Percentiles rank a stretch among this genome's conserved stretches.
Evolutionary conservation across 2,888 invertebrate genomes (phyloP).

Genomic region (Drosophila fulvimacula): DNA sequence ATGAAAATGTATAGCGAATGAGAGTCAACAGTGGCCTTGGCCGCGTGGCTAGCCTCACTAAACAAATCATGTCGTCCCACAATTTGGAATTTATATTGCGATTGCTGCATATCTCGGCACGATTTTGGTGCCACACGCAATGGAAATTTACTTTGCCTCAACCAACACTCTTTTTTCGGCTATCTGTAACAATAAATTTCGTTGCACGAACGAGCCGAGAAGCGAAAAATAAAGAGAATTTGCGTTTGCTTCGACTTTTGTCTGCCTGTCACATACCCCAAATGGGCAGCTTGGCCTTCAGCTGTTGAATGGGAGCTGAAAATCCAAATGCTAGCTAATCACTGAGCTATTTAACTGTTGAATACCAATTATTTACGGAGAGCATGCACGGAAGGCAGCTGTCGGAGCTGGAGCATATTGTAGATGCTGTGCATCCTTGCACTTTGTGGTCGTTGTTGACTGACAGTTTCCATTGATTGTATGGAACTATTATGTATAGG

Average conservation of each 20-base stretch:
- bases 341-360: slow-evolving; percentile 16
- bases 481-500: too few species aligned
- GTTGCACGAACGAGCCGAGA: slow-evolving; percentile 20
- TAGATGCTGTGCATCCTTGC: background rate
- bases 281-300: background rate
- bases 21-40: background rate
- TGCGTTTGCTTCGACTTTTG: slow-evolving; percentile 11
- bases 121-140: slow-evolving; percentile 39
- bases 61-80: slow-evolving; percentile 26
- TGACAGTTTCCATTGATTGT: too few species aligned
- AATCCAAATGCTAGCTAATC: background rate
- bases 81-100: slow-evolving; percentile 41
- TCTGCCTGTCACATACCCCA: background rate
- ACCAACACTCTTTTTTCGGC: slow-evolving; percentile 22
- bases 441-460: background rate
- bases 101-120: slow-evolving; percentile 38
- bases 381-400: too few species aligned
- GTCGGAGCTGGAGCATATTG: background rate
- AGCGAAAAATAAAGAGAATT: slow-evolving; percentile 9
- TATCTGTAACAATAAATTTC: slow-evolving; percentile 60
- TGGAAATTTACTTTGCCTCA: slow-evolving; percentile 49
- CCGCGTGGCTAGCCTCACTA: slow-evolving; percentile 10
- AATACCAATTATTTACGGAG: background rate
- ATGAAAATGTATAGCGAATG: background rate
- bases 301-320: slow-evolving; percentile 12